A percentile compares a stretch with the other conserved stretches of the same genome.
These are phyloP conservation scores for Drosophila seclusa DNA, from an alignment of 2,888 invertebrate genomes.

Conservation along the genomic window DNA sequence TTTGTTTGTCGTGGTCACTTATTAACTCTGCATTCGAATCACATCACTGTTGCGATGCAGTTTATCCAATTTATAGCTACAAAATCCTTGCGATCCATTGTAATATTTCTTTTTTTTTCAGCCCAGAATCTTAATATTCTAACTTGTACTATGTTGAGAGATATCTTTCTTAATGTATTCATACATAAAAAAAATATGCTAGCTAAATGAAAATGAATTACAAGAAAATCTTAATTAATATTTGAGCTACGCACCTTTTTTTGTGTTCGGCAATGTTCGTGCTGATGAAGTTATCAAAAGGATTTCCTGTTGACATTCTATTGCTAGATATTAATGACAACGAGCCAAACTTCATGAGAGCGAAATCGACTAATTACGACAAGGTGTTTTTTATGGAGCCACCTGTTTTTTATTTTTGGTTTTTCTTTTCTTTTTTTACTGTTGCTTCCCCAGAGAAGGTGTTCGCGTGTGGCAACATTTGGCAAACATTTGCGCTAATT, in stretches of 20 bases:
- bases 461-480: constrained; percentile 48
- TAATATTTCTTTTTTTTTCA: background rate
- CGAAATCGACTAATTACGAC: constrained; percentile 43
- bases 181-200: background rate
- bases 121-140: background rate
- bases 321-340: constrained; percentile 29
- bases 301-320: constrained; percentile 8
- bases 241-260: background rate
- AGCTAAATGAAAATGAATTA: background rate
- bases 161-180: background rate
- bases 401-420: constrained; percentile 36
- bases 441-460: background rate
- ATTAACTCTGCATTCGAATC: background rate
- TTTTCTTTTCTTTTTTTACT: background rate
- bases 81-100: background rate
- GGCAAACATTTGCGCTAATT: constrained; percentile 57
- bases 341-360: constrained; percentile 5
- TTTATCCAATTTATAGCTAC: background rate
- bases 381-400: constrained; percentile 61
- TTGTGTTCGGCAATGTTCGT: background rate
- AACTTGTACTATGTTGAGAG: background rate
- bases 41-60: background rate
- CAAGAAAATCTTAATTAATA: background rate
- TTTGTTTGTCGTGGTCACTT: background rate
- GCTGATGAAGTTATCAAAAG: background rate